Conservation (phyloP, 2,113 vertebrate genomes). For the Polyodon spathula region DNA sequence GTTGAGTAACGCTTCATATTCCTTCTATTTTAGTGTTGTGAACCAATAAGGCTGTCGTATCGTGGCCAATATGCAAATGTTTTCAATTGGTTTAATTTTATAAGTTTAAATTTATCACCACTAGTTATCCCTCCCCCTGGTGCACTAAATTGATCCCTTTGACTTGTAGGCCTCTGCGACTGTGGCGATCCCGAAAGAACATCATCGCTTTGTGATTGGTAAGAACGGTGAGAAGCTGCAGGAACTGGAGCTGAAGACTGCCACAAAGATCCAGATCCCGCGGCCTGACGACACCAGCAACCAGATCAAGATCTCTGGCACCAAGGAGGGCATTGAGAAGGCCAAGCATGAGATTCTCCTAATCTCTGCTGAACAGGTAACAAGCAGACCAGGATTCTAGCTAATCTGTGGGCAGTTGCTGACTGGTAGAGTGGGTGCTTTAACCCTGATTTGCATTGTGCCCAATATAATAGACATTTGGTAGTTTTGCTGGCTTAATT, state of each 20-base stretch:
- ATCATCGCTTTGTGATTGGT: constrained; percentile 96
- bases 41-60: too few species aligned
- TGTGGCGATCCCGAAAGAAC: constrained; percentile 93
- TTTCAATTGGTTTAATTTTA: constrained; percentile 2
- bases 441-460: too few species aligned
- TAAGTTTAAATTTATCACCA: too few species aligned
- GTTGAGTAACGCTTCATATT: too few species aligned
- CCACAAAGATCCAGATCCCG: constrained; percentile 98
- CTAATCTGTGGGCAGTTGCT: too few species aligned
- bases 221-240: constrained; percentile 97
- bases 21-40: too few species aligned
- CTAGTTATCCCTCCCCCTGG: too few species aligned
- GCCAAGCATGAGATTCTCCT: constrained; percentile 93
- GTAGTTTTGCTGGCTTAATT: too few species aligned
- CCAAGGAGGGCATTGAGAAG: constrained; percentile 96
- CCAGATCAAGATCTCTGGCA: constrained; percentile 97
- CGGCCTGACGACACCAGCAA: constrained; percentile 94
- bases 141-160: background rate
- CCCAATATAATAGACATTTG: too few species aligned
- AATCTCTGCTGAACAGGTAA: constrained; percentile 96
- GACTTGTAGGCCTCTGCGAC: constrained; percentile 77
- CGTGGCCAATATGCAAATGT: background rate
- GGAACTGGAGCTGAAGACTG: constrained; percentile 95
- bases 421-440: too few species aligned
- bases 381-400: background rate